phyloP scores from a whole-genome alignment of 1,140 invertebrate genomes.

The Meloidogyne hapla region DNA sequence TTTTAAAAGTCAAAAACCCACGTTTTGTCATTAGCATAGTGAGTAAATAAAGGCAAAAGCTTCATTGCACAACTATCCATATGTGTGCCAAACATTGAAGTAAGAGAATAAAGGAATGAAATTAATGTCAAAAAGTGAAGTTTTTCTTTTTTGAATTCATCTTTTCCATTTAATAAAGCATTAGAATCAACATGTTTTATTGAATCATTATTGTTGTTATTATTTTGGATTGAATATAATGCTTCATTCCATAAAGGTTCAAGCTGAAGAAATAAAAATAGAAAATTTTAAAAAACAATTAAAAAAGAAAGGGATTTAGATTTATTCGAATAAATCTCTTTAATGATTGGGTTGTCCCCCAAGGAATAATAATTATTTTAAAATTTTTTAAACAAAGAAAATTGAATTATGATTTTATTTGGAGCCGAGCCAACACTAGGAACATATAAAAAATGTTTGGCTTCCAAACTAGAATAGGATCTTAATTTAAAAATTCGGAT shows the following conservation, averaged over 20 bases:
- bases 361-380: too few species aligned
- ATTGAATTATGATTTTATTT: too few species aligned
- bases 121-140: constrained; percentile 32
- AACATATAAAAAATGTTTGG: too few species aligned
- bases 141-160: constrained; percentile 32
- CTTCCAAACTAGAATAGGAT: too few species aligned
- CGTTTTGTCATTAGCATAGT: constrained; percentile 55
- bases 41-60: constrained; percentile 53
- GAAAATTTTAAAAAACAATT: not conserved
- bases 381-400: too few species aligned
- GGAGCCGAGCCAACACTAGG: too few species aligned
- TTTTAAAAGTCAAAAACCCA: not conserved
- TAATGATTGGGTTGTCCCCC: too few species aligned
- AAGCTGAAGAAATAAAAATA: constrained; percentile 3
- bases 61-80: constrained; percentile 41
- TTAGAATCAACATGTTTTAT: constrained; percentile 15
- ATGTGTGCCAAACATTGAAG: not conserved
- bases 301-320: too few species aligned
- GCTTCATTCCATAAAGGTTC: constrained; percentile 26
- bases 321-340: too few species aligned
- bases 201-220: not conserved
- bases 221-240: not conserved
- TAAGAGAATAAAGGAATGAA: constrained; percentile 30
- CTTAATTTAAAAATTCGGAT: too few species aligned
- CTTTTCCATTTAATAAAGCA: not conserved